Conservation (phyloP, 2,113 vertebrate genomes). For the Todiramphus chloris region DNA sequence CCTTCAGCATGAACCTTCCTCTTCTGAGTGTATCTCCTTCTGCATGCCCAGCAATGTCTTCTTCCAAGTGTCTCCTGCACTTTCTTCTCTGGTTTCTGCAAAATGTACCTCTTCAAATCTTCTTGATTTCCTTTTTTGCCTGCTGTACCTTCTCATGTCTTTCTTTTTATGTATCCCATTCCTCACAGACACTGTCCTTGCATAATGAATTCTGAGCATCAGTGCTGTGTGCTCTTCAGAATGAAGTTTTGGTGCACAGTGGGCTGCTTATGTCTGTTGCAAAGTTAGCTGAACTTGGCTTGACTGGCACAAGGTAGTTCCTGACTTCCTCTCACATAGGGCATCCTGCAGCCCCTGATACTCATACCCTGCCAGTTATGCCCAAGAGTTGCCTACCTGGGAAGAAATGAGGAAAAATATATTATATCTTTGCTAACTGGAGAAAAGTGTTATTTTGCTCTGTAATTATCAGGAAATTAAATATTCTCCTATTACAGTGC, state of each 20-base stretch:
- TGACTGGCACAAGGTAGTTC: not conserved
- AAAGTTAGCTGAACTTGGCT: not conserved
- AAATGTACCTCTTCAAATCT: not conserved
- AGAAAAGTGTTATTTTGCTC: not conserved
- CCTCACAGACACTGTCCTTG: not conserved
- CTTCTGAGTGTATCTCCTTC: not conserved
- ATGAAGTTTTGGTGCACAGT: not conserved
- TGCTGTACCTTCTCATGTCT: not conserved
- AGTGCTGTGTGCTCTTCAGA: not conserved
- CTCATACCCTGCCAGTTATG: not conserved
- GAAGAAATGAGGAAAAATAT: not conserved
- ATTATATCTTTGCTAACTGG: not conserved
- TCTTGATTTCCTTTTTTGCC: fast-evolving
- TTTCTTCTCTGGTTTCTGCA: not conserved
- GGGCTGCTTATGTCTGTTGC: not conserved
- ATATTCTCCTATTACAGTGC: not conserved
- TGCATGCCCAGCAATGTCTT: not conserved
- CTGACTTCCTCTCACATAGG: not conserved
- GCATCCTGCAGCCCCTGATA: not conserved
- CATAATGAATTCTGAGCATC: not conserved
- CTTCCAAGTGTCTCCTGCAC: not conserved
- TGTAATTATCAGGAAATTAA: not conserved
- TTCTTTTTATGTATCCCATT: not conserved
- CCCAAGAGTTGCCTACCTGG: not conserved
- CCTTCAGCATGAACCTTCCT: not conserved